These are phyloP conservation scores for Sminthopsis crassicaudata DNA, from an alignment of 2,113 vertebrate species.

Conservation along the genomic window DNA sequence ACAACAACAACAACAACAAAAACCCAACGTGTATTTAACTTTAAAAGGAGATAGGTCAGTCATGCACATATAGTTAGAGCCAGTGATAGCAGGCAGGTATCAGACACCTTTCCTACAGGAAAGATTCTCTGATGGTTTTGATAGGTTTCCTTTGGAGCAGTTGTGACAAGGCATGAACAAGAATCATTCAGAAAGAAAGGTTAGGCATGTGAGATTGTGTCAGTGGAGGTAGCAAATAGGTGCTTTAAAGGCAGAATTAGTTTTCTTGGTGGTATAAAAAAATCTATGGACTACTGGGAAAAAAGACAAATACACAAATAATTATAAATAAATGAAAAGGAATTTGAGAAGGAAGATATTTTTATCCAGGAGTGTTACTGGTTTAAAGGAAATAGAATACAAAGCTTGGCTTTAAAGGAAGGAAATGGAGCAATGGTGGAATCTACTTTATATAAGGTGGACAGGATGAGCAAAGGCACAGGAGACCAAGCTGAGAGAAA, in stretches of 20 bases:
- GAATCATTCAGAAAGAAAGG: not conserved
- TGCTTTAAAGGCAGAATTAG: not conserved
- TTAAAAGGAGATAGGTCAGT: not conserved
- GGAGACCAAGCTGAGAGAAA: not conserved
- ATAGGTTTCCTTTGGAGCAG: not conserved
- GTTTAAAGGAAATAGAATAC: not conserved
- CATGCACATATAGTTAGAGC: not conserved
- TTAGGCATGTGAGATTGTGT: not conserved
- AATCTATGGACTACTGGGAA: too few species aligned
- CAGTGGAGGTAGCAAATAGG: not conserved
- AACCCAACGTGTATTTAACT: not conserved
- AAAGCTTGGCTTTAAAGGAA: not conserved
- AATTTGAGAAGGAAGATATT: not conserved
- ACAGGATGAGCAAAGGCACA: not conserved
- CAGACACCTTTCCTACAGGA: not conserved
- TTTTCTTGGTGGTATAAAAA: not conserved
- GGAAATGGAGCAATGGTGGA: not conserved
- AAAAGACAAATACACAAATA: not conserved
- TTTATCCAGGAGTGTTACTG: not conserved
- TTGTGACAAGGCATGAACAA: not conserved
- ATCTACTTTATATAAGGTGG: not conserved
- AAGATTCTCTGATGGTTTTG: not conserved
- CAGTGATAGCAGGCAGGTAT: not conserved
- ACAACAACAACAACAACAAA: not conserved
- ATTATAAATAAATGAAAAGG: not conserved